Conservation (phyloP, 2,797 vertebrate genomes). For the Leucoraja ocellata region DNA sequence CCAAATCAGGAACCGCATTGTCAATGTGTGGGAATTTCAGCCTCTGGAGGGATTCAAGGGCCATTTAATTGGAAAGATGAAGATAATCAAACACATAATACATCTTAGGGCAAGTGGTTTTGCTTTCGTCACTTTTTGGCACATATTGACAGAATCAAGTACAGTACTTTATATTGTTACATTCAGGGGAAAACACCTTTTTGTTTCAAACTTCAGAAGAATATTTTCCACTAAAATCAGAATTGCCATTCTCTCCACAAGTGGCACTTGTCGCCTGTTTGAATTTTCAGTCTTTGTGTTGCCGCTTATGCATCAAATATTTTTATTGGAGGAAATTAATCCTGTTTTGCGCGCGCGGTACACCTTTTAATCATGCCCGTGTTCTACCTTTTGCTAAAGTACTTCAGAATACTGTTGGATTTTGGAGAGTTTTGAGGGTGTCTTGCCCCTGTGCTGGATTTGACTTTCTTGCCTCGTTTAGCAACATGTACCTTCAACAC, state of each 20-base stretch:
- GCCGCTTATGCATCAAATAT: background rate
- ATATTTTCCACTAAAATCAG: background rate
- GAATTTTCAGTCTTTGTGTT: background rate
- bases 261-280: background rate
- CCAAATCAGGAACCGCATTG: background rate
- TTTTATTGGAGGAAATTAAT: background rate
- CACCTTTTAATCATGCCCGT: constrained; percentile 49
- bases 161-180: background rate
- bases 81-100: constrained; percentile 5
- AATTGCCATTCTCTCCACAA: background rate
- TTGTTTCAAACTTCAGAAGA: background rate
- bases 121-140: background rate
- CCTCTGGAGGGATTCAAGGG: background rate
- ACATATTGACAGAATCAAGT: background rate
- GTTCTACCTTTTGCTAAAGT: constrained; percentile 58
- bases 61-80: background rate
- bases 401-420: constrained; percentile 63
- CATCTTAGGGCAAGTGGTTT: background rate
- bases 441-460: constrained; percentile 51
- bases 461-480: constrained; percentile 47
- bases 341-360: background rate
- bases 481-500: constrained; percentile 49
- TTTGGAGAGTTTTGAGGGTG: constrained; percentile 45
- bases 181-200: background rate
- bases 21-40: background rate